phyloP scores from a whole-genome alignment of 2,797 vertebrate species.

The Sebastes dallii region DNA sequence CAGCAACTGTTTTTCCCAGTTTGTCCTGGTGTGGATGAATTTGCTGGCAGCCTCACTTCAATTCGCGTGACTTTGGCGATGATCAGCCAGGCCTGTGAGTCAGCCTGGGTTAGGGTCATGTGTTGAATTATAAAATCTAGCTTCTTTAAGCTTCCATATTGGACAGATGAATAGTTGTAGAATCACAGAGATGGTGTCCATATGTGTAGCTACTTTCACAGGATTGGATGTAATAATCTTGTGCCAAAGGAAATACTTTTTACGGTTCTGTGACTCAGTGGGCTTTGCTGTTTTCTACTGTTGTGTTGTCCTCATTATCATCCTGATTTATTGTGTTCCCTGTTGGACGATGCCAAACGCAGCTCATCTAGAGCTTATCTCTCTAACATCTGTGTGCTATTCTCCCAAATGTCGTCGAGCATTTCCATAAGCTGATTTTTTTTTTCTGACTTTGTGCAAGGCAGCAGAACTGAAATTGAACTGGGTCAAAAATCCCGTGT shows the following conservation, averaged over 20 bases:
- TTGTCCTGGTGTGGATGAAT: constrained; percentile 21
- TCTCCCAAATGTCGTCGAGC: neutral
- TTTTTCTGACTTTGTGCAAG: neutral
- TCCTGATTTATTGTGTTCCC: neutral
- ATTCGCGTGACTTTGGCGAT: constrained; percentile 40
- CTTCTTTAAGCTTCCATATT: neutral
- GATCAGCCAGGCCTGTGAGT: constrained; percentile 43
- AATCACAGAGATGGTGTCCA: neutral
- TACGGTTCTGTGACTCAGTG: neutral
- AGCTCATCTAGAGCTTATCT: neutral
- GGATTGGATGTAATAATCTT: neutral
- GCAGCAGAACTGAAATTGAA: constrained; percentile 4
- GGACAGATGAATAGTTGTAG: neutral
- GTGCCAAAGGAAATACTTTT: neutral
- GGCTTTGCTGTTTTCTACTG: neutral
- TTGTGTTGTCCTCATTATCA: neutral
- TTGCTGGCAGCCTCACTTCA: constrained; percentile 41
- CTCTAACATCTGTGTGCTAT: neutral
- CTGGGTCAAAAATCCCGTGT: neutral
- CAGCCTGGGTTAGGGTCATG: constrained; percentile 17
- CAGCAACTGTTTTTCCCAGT: constrained; percentile 10
- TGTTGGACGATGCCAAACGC: neutral
- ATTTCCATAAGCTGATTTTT: neutral
- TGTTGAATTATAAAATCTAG: constrained; percentile 31
- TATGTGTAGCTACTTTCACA: neutral